phyloP scores from a whole-genome alignment of 2,888 invertebrate genomes.

The Tenthredo scrophulariae region DNA sequence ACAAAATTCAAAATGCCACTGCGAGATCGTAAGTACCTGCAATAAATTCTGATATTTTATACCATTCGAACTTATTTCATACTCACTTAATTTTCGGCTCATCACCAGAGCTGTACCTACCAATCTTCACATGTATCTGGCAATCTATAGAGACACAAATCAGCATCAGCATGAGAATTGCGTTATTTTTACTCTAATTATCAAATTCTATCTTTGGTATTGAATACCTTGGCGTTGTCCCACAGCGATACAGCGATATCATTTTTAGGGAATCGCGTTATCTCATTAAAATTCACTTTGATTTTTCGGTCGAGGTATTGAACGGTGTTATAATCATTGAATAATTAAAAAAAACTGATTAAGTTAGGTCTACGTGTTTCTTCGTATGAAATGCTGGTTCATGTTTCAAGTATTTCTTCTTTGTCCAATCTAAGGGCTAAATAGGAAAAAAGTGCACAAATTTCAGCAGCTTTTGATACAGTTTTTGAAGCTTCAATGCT shows the following conservation, averaged over 20 bases:
- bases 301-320: not conserved
- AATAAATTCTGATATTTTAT: not conserved
- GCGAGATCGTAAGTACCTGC: no score
- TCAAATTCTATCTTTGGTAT: not conserved
- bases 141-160: not conserved
- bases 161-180: not conserved
- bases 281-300: conserved; percentile 1
- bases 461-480: no score
- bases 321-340: not conserved
- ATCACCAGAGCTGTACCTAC: not conserved
- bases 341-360: not conserved
- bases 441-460: not conserved
- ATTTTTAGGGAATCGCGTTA: not conserved
- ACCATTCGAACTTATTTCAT: not conserved
- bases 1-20: not conserved
- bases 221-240: not conserved
- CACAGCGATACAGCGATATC: not conserved
- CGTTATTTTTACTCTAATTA: not conserved
- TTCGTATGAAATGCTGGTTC: not conserved
- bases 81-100: not conserved
- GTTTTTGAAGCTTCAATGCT: no score
- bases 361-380: not conserved
- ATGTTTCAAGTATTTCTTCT: not conserved
- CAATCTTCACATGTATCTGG: not conserved
- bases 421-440: not conserved